phyloP scores from a whole-genome alignment of 1,140 invertebrate species.

The Lasaia peninsularis region DNA sequence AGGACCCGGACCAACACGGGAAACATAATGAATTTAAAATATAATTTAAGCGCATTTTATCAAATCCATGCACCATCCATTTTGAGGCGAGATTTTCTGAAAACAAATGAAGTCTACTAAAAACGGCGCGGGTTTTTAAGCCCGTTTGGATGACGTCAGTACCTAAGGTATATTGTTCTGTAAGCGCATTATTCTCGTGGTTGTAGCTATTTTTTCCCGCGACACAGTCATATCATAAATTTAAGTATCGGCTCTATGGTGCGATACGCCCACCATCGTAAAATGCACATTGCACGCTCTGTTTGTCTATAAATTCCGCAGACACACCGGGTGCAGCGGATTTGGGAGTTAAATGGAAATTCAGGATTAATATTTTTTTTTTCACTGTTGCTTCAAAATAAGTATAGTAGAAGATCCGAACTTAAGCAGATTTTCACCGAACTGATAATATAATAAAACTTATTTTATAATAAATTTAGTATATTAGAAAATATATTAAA shows the following conservation, averaged over 20 bases:
- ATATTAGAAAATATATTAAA: no score
- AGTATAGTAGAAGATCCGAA: background rate
- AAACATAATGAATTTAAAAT: background rate
- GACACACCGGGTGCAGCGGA: slow-evolving; percentile 22
- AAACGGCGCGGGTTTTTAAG: slow-evolving; percentile 2
- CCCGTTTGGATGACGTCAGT: slow-evolving; percentile 3
- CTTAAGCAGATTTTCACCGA: no score
- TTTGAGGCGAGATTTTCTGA: background rate
- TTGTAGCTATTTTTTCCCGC: slow-evolving; percentile 32
- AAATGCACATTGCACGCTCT: slow-evolving; percentile 54
- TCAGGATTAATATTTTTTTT: slow-evolving; percentile 8
- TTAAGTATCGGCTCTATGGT: slow-evolving; percentile 38
- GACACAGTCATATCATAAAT: slow-evolving; percentile 48
- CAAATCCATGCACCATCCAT: slow-evolving; percentile 4
- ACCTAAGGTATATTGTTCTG: slow-evolving; percentile 16
- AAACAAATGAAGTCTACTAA: slow-evolving; percentile 16
- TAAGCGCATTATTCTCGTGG: slow-evolving; percentile 27
- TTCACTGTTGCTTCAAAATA: slow-evolving; percentile 2
- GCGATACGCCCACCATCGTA: slow-evolving; percentile 44
- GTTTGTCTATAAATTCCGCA: slow-evolving; percentile 40
- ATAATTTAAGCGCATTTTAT: background rate
- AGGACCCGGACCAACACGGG: background rate
- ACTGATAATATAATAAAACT: no score
- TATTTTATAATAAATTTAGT: no score
- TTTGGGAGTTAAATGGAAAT: slow-evolving; percentile 23